These are phyloP conservation scores for Clytia hemisphaerica DNA, from an alignment of 30 jellyfish, hydroid and myxozoan genomes.

Conservation along the genomic window DNA sequence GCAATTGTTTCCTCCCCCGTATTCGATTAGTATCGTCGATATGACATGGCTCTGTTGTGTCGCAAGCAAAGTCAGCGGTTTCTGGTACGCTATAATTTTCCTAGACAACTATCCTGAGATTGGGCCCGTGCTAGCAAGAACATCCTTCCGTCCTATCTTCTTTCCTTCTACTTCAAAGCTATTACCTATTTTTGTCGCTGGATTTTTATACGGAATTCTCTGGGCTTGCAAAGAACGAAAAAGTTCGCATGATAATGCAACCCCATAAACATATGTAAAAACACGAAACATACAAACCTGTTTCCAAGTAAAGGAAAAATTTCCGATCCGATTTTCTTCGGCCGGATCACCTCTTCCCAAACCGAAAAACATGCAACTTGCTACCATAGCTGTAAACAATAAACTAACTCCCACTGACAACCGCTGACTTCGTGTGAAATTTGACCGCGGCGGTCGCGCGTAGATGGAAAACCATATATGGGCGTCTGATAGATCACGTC, in stretches of 20 bases:
- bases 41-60: too few species aligned
- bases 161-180: not conserved
- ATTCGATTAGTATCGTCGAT: too few species aligned
- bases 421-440: constrained; percentile 87
- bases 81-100: too few species aligned
- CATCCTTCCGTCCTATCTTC: not conserved
- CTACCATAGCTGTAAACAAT: constrained; percentile 91
- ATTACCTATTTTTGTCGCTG: not conserved
- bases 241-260: not conserved
- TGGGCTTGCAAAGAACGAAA: not conserved
- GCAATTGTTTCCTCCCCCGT: too few species aligned
- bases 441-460: constrained; percentile 96
- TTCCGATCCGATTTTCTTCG: constrained; percentile 69
- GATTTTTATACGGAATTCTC: not conserved
- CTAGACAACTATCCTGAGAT: too few species aligned
- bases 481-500: constrained; percentile 74
- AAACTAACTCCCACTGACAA: constrained; percentile 75
- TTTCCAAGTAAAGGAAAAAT: constrained; percentile 69
- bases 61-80: too few species aligned
- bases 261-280: not conserved
- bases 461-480: constrained; percentile 93
- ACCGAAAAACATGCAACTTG: constrained; percentile 79
- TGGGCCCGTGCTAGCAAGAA: too few species aligned
- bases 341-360: constrained; percentile 72
- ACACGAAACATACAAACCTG: constrained; percentile 51